Conservation (phyloP, 2,888 invertebrate genomes). For the Crocallis elinguaria region DNA sequence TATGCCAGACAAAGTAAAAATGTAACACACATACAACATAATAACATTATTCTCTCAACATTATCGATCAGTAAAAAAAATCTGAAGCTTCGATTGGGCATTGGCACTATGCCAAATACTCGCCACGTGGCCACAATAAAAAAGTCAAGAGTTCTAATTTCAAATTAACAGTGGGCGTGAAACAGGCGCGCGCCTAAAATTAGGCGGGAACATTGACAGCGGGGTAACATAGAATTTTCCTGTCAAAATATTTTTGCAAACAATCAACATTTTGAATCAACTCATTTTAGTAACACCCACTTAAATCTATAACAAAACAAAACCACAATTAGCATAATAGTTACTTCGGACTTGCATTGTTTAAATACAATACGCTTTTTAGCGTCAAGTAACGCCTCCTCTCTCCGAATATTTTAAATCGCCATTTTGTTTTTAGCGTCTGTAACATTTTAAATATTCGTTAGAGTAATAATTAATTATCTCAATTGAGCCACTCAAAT, state of each 20-base stretch:
- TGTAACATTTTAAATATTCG: constrained; percentile 35
- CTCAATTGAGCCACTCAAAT: constrained; percentile 68
- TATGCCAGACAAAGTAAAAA: background rate
- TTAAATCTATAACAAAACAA: constrained; percentile 73
- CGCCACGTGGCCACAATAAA: constrained; percentile 77
- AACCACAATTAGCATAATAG: constrained; percentile 84
- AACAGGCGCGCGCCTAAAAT: constrained; percentile 62
- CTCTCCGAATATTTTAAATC: constrained; percentile 18
- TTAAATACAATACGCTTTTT: constrained; percentile 35
- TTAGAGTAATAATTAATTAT: constrained; percentile 61
- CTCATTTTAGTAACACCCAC: constrained; percentile 57
- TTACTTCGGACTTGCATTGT: constrained; percentile 60
- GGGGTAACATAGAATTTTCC: constrained; percentile 73
- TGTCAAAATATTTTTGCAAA: constrained; percentile 84
- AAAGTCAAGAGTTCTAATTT: constrained; percentile 75
- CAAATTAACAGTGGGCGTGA: constrained; percentile 71
- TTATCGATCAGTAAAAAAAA: constrained; percentile 18
- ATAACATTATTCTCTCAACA: background rate
- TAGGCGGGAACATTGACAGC: constrained; percentile 77
- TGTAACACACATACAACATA: background rate
- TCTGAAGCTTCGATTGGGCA: constrained; percentile 27
- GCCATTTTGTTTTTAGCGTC: constrained; percentile 22
- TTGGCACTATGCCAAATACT: constrained; percentile 45
- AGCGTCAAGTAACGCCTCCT: constrained; percentile 17
- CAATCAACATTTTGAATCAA: constrained; percentile 67